Evolutionary conservation across 2,888 invertebrate species (phyloP).

Genomic region (Amphimallon solstitiale): DNA sequence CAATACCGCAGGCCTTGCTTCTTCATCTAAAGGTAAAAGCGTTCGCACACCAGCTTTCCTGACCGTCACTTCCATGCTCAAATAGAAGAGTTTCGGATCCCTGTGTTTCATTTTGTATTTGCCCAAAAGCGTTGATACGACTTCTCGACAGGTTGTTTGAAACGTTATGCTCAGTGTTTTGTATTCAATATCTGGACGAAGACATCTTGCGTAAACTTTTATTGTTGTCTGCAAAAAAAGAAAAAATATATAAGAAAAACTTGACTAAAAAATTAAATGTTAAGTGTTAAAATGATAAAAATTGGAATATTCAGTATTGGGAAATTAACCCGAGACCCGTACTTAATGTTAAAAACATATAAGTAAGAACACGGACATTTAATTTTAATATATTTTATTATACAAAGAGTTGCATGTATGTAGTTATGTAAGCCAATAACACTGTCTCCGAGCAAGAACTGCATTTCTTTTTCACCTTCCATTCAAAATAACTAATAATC

Average conservation of each 20-base stretch:
- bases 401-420: no score
- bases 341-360: no score
- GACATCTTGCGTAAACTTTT: constrained; percentile 89
- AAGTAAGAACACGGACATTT: no score
- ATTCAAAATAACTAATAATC: no score
- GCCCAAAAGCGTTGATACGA: constrained; percentile 83
- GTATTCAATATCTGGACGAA: constrained; percentile 94
- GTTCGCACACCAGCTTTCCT: constrained; percentile 85
- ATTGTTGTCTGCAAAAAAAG: constrained; percentile 81
- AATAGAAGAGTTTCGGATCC: constrained; percentile 91
- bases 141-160: constrained; percentile 88
- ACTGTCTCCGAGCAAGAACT: no score
- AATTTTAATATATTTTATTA: no score
- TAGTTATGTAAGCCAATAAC: no score
- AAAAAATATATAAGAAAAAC: constrained; percentile 33
- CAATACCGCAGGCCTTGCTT: constrained; percentile 88
- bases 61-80: constrained; percentile 94
- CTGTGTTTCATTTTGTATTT: constrained; percentile 90
- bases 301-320: constrained; percentile 71
- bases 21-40: constrained; percentile 85
- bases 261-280: neutral
- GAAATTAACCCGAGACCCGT: constrained; percentile 81
- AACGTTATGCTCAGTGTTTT: constrained; percentile 92
- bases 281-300: constrained; percentile 40
- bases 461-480: no score